Conservation (phyloP, 2,113 vertebrate species). For the Eurypyga helias region DNA sequence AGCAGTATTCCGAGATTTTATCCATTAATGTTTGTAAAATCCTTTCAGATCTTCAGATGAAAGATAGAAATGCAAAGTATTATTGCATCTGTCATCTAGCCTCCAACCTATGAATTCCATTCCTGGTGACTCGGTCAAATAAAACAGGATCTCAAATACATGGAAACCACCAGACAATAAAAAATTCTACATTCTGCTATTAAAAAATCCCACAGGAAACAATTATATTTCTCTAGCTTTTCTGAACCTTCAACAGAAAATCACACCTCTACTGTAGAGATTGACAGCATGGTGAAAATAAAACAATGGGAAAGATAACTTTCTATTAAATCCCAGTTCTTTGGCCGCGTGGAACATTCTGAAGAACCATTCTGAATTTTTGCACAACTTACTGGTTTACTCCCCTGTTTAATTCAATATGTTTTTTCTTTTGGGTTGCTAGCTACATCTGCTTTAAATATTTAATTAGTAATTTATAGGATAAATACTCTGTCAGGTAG, state of each 20-base stretch:
- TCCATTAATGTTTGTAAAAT: neutral
- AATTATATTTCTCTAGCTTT: constrained; percentile 23
- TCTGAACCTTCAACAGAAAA: constrained; percentile 17
- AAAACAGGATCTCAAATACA: constrained; percentile 3
- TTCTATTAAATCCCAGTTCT: neutral
- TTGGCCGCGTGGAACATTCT: neutral
- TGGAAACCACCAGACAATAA: neutral
- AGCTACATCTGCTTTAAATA: neutral
- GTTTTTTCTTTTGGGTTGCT: neutral
- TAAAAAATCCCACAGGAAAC: constrained; percentile 40
- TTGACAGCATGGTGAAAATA: neutral
- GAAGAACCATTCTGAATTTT: neutral
- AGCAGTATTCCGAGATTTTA: neutral
- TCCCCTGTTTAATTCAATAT: neutral
- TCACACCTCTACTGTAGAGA: neutral
- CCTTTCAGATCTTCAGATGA: neutral
- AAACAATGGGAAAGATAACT: neutral
- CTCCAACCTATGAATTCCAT: neutral
- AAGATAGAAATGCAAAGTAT: neutral
- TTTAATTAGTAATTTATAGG: neutral
- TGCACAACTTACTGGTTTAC: neutral
- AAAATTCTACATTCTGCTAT: neutral
- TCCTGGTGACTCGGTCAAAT: neutral
- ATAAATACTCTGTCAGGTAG: neutral
- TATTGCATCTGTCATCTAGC: neutral